Evolutionary conservation across 2,113 vertebrate genomes (phyloP), one percentile per base, ranked within the genome.

Genomic region (Tetrax tetrax): DNA sequence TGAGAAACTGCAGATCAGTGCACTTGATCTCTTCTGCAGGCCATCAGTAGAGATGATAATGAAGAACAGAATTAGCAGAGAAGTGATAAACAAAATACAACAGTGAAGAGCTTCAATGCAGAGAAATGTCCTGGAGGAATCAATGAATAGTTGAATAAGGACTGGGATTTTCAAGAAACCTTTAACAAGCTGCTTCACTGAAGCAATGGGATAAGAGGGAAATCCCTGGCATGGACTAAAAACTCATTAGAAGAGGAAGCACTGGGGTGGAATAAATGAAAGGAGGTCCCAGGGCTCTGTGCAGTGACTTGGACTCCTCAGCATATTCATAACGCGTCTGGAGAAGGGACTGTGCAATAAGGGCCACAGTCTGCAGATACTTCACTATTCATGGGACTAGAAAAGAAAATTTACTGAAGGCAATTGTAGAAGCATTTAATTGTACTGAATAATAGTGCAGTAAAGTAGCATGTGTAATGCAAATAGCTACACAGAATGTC

Each of bases 201-300:
- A 78, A 94, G 79, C 86, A 88, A 33, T 21, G 56, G 83, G 70
- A 89, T 71, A 75, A 92, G 70, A 82, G 53, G 66, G 83, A 95
- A 94, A 94, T 91, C 92, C 83, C 51, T 71, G 66, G n/a, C 43
- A 71, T 54, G 71, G 90, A 37, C 83, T 71, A 14, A 93, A 92
- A 94, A 43, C 90, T 79, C 87, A 75, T 95, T 89, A 93, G 45
- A 63, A 68, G 61, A 53, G 37, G 80, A 70, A 93, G 76, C 79
- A 83, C 68, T 38, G 79, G 65, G 53, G 75, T 76, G 87, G 94
- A 93, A 94, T 91, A 88, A 90, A 83, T 75, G 70, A 79, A 92
- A 69, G 59, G 54, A 90, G 16, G 41, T 85, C 75, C 87, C 87
- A 88, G 61, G 64, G 87, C 90, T 94, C 57, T 68, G 68, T 71